phyloP scores from a whole-genome alignment of 2,797 vertebrate genomes.

The Cirrhinus mrigala region DNA sequence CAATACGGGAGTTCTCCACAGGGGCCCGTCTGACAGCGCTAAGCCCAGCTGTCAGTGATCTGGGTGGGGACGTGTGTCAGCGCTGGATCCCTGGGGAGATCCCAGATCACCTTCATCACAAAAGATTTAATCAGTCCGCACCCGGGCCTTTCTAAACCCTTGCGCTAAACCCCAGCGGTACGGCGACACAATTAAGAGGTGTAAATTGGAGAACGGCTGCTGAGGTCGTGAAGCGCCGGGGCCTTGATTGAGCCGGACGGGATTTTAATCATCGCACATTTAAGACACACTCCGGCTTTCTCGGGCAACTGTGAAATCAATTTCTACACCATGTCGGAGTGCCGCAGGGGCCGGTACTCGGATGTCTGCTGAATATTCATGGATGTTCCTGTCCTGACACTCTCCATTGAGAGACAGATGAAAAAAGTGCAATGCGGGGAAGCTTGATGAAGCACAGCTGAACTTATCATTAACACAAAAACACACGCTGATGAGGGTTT shows the following conservation, averaged over 20 bases:
- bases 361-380: constrained; percentile 61
- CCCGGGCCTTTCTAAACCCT: constrained; percentile 47
- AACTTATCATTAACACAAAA: constrained; percentile 11
- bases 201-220: constrained; percentile 54
- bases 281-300: constrained; percentile 66
- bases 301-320: constrained; percentile 72
- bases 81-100: constrained; percentile 80
- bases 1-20: constrained; percentile 83
- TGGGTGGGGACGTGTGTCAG: constrained; percentile 87
- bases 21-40: constrained; percentile 65
- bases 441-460: not conserved
- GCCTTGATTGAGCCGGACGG: constrained; percentile 72
- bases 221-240: constrained; percentile 65
- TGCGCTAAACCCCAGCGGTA: constrained; percentile 64
- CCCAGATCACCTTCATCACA: constrained; percentile 83
- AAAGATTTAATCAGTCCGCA: constrained; percentile 90
- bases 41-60: constrained; percentile 82
- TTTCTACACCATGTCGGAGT: constrained; percentile 63
- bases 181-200: constrained; percentile 53
- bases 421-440: constrained; percentile 28
- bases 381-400: constrained; percentile 4
- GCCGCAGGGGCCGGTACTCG: constrained; percentile 53
- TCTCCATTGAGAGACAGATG: constrained; percentile 28
- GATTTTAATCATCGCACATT: constrained; percentile 78
- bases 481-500: constrained; percentile 8